phyloP scores from a whole-genome alignment of 1,140 invertebrate species.

The Brevipalpus yothersi region DNA sequence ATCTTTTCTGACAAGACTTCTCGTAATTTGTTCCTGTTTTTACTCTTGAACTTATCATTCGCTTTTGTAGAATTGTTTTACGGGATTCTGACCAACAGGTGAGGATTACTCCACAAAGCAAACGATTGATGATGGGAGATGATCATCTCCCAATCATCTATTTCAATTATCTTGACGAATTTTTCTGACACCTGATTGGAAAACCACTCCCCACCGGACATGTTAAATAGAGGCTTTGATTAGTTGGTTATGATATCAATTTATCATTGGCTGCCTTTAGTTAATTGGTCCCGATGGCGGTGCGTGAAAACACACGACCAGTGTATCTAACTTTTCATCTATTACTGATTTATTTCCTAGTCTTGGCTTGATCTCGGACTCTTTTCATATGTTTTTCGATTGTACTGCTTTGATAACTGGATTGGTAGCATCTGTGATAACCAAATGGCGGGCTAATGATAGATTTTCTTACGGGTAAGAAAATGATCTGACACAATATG shows the following conservation, averaged over 20 bases:
- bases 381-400: conserved; percentile 98
- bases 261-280: not conserved
- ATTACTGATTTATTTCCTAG: conserved; percentile 12
- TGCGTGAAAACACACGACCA: not conserved
- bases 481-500: not conserved
- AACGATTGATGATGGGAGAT: not conserved
- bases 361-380: conserved; percentile 77
- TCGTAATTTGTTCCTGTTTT: conserved; percentile 79
- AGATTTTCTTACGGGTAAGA: conserved; percentile 61
- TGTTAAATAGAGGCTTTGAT: not conserved
- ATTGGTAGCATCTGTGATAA: conserved; percentile 57
- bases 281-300: not conserved
- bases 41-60: conserved; percentile 75
- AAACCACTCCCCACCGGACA: not conserved
- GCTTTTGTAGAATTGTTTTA: conserved; percentile 88
- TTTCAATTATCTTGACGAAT: not conserved
- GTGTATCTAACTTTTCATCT: not conserved
- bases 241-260: not conserved
- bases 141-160: not conserved
- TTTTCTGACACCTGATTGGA: not conserved
- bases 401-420: conserved; percentile 83
- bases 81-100: conserved; percentile 83
- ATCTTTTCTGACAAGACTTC: conserved; percentile 80
- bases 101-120: not conserved
- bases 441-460: conserved; percentile 71